phyloP scores from a whole-genome alignment of 2,113 vertebrate species.

The Emydura subglobosa region DNA sequence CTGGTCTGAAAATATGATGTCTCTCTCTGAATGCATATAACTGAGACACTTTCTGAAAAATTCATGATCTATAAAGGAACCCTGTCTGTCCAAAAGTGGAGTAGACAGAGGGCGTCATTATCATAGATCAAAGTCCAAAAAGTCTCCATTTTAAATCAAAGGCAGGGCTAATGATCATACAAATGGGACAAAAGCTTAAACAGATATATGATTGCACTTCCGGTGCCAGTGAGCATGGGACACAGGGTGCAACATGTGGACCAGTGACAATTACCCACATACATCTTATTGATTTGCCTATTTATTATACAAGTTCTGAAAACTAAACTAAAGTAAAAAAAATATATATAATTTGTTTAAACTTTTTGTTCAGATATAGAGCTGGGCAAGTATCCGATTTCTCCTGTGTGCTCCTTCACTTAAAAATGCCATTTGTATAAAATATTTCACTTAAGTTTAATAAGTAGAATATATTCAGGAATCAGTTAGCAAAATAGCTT shows the following conservation, averaged over 20 bases:
- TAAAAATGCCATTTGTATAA: not conserved
- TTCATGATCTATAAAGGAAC: not conserved
- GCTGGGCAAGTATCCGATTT: not conserved
- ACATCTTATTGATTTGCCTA: not conserved
- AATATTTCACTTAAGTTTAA: slow-evolving; percentile 30
- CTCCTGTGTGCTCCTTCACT: not conserved
- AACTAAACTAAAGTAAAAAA: not conserved
- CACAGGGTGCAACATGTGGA: not conserved
- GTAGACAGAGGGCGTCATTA: not conserved
- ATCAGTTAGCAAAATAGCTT: not conserved
- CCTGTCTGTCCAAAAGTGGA: not conserved
- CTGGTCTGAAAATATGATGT: not conserved
- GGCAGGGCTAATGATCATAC: not conserved
- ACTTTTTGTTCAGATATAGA: not conserved
- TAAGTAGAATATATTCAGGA: slow-evolving; percentile 10
- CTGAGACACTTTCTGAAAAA: not conserved
- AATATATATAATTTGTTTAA: not conserved
- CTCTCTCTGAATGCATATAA: too few species aligned
- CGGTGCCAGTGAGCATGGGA: not conserved
- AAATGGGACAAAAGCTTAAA: not conserved
- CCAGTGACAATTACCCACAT: not conserved
- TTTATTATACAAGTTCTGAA: not conserved
- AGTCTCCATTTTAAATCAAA: not conserved
- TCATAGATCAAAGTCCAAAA: not conserved
- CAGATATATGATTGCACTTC: not conserved